A percentile compares a stretch with the other conserved stretches of the same genome.
Evolutionary conservation across 2,888 invertebrate species (phyloP).

Genomic region (Siphlonurus alternatus): DNA sequence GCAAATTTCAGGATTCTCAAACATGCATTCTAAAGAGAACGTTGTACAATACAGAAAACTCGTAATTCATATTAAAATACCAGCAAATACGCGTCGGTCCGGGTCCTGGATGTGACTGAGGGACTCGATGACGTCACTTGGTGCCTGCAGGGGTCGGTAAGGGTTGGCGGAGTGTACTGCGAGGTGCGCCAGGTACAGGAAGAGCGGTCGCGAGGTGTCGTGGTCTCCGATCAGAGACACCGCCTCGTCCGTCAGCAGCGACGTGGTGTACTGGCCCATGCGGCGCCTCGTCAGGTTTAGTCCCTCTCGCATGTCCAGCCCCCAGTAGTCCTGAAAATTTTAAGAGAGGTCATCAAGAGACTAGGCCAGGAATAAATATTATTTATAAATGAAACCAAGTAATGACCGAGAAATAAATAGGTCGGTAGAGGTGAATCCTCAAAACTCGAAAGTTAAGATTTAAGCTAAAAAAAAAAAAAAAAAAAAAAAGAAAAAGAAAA

Average conservation of each 20-base stretch:
- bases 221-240: slow-evolving; percentile 36
- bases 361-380: too few relatives aligned
- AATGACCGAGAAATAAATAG: too few relatives aligned
- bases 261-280: slow-evolving; percentile 42
- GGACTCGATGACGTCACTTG: slow-evolving; percentile 46
- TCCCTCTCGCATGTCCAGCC: slow-evolving; percentile 45
- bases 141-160: slow-evolving; percentile 49
- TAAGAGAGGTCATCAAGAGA: too few relatives aligned
- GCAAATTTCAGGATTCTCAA: too few relatives aligned
- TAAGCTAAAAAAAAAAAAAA: too few relatives aligned
- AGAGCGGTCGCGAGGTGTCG: slow-evolving; percentile 37
- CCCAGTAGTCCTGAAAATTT: slow-evolving; percentile 18
- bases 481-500: too few relatives aligned
- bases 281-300: slow-evolving; percentile 34
- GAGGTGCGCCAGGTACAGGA: slow-evolving; percentile 49
- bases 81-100: slow-evolving; percentile 48
- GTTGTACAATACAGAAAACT: too few relatives aligned
- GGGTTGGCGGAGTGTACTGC: slow-evolving; percentile 51
- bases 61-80: too few relatives aligned
- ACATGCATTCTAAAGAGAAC: too few relatives aligned
- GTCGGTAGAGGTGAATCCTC: too few relatives aligned
- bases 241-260: slow-evolving; percentile 48
- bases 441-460: too few relatives aligned
- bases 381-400: too few relatives aligned
- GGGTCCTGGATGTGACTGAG: slow-evolving; percentile 48